phyloP scores from a whole-genome alignment of 2,113 vertebrate genomes.

The Neogale vison region DNA sequence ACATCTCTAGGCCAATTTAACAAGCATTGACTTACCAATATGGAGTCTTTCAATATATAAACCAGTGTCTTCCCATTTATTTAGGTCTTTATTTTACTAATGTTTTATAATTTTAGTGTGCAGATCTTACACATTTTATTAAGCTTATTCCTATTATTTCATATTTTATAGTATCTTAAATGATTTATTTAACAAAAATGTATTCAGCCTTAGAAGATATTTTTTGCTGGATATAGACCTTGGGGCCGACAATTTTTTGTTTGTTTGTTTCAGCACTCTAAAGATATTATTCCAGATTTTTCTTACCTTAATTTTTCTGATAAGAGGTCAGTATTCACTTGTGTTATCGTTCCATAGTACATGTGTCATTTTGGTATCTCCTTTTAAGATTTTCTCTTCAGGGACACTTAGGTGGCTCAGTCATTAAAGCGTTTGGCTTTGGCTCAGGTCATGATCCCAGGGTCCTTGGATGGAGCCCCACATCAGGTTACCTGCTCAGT shows the following conservation, averaged over 20 bases:
- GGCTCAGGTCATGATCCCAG: not conserved
- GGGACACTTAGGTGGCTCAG: not conserved
- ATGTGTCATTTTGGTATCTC: not conserved
- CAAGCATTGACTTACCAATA: not conserved
- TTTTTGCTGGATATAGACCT: slow-evolving; percentile 32
- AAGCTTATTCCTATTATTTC: not conserved
- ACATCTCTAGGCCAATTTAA: not conserved
- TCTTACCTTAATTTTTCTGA: not conserved
- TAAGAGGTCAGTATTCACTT: not conserved
- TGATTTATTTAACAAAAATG: not conserved
- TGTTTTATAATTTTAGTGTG: not conserved
- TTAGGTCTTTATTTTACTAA: slow-evolving; percentile 5
- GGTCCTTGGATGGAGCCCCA: too few relatives aligned
- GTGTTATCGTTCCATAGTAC: not conserved
- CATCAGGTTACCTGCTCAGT: too few relatives aligned
- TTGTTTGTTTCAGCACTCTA: not conserved
- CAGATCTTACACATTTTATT: not conserved
- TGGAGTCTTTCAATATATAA: not conserved
- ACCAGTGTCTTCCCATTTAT: not conserved
- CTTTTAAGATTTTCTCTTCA: not conserved
- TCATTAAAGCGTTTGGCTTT: not conserved
- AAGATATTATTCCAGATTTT: not conserved
- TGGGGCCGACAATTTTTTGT: not conserved
- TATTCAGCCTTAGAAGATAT: not conserved
- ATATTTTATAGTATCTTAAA: not conserved